Evolutionary conservation across 2,113 vertebrate genomes (phyloP), one percentile per base, ranked within the genome.

Genomic region (Blennius ocellaris): DNA sequence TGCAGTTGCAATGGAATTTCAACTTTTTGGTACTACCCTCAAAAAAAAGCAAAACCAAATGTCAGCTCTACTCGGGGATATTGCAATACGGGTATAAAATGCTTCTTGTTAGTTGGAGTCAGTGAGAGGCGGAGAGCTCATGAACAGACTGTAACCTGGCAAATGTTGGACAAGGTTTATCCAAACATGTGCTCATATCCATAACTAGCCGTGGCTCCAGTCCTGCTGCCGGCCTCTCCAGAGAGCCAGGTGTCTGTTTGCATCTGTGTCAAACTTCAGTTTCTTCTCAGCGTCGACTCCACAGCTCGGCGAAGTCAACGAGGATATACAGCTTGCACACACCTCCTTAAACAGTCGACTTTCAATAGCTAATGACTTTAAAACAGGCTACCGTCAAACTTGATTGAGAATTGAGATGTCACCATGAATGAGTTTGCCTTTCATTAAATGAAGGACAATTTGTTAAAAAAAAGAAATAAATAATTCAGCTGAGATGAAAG

Each of bases 181-280:
- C 69, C 78, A 87, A 83, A 78, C 80, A 80, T 85, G 68, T 17
- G 54, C 52, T 89, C 75, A 68, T 69, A 79, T 85, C 76, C 80
- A 78, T 78, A 82, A 78, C 75, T 73, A 70, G 58, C 70, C 50
- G 7, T 75, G 75, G 67, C 73, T 87, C 40, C 57, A 36, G 68
- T 80, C 65, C 73, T 64, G 58, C 78, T 82, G 80, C 56, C 52
- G 78, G 76, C 76, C 79, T 76, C 82, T 71, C 50, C 43, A 36
- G 80, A 84, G 76, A 82, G 73, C 84, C 88, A 85, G 83, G 86
- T 89, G 90, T 89, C 90, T 68, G 62, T 55, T 89, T 66, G 71
- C 76, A 81, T 89, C 71, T 69, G 77, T 40, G 51, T 87, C 82
- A 88, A 78, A 78, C 64, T n/a, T 66, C 63, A 70, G 71, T 58